Evolutionary conservation across 2,888 invertebrate species (phyloP), one percentile per base, ranked within the genome.

Genomic region (Sturmia bella): DNA sequence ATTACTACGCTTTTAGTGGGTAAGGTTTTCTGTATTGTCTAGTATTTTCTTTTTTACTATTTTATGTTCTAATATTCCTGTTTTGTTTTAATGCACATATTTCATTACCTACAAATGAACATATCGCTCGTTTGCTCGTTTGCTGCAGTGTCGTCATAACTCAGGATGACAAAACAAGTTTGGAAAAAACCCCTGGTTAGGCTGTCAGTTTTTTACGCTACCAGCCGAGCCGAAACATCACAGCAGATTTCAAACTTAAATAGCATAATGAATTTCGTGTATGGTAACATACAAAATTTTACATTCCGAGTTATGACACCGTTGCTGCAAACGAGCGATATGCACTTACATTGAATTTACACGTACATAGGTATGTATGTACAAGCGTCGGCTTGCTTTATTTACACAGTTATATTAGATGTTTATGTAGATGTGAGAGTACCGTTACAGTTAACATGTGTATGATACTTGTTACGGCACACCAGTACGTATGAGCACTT

Each of bases 401-500:
- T 6, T 15, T 15, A 17, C 32, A 15, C 21, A 21, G 11, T 9
- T 50, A 19, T 50, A 5, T 19, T 21, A 15, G 15, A 45, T 27
- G 27, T 27, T 27, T 27, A 27, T 27, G 27, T 27, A 27, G 27
- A 4, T 32, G 32, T 32, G 7, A 48, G 19, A 56, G 32, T 19
- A 45, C 15, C 66, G 41, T 41, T 41, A 54, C 27, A 63, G 45
- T 54, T 37, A 45, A 43, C 37, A 43, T 61, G 32, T 54, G 37
- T 52, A 61, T 76, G 45, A 19, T 66, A 61, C 66, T 72, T 57
- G 43, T 79, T 52, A 45, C 59, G 74, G 74, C 63, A 64, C 69
- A 75, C 69, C 69, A 69, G 74, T 74, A 77, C 77, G 77, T 82
- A 82, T 82, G 52, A 69, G 68, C 43, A 37, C 61, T 61, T 45